These are phyloP conservation scores for Acleris holmiana DNA, from an alignment of 2,888 invertebrate genomes.

Conservation along the genomic window DNA sequence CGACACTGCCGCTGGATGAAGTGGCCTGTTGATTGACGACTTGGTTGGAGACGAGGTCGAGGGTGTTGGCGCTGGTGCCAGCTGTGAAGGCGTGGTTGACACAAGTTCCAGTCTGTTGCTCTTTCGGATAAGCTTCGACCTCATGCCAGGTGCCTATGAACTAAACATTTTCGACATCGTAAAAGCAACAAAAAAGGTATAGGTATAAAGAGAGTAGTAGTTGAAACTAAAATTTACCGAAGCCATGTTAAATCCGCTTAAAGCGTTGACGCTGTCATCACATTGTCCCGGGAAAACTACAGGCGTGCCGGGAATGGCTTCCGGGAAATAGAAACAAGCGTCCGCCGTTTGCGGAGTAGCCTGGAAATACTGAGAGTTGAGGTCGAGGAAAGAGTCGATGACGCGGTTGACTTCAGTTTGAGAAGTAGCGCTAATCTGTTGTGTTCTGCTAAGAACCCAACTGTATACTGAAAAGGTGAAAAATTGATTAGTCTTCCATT, in stretches of 20 bases:
- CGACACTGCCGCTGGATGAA: slow-evolving; percentile 12
- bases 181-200: no score
- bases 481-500: no score
- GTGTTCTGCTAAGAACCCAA: neutral
- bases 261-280: slow-evolving; percentile 9
- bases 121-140: slow-evolving; percentile 63
- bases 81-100: slow-evolving; percentile 21
- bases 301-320: neutral
- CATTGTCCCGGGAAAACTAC: slow-evolving; percentile 11
- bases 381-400: neutral
- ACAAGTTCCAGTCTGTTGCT: slow-evolving; percentile 73
- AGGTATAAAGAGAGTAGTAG: no score
- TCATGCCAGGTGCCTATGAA: slow-evolving; percentile 85
- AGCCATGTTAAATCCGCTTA: slow-evolving; percentile 4
- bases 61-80: slow-evolving; percentile 1
- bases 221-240: slow-evolving; percentile 1
- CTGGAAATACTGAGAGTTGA: slow-evolving; percentile 51
- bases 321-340: slow-evolving; percentile 54
- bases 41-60: slow-evolving; percentile 45
- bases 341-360: slow-evolving; percentile 44
- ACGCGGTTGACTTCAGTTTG: neutral
- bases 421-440: neutral
- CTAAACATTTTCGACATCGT: no score
- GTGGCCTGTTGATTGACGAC: slow-evolving; percentile 44
- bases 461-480: slow-evolving; percentile 35